phyloP scores from a whole-genome alignment of 1,140 invertebrate species.

The Calephelis virginiensis region DNA sequence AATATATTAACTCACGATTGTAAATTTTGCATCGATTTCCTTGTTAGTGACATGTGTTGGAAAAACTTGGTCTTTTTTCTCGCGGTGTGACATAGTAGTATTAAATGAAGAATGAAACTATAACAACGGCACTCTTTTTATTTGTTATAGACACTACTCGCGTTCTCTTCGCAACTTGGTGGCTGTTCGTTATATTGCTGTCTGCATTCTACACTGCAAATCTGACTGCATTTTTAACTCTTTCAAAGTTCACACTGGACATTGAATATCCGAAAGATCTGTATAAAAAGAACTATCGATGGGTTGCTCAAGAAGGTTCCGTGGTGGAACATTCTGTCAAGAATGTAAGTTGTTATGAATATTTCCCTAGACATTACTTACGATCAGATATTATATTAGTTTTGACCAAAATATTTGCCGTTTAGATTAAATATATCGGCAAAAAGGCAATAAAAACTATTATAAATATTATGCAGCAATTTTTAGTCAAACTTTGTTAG shows the following conservation, averaged over 20 bases:
- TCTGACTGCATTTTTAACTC: slow-evolving; percentile 91
- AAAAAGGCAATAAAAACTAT: too few species aligned
- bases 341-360: slow-evolving; percentile 64
- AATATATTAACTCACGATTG: too few species aligned
- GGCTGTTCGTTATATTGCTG: slow-evolving; percentile 92
- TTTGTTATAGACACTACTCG: slow-evolving; percentile 85
- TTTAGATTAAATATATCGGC: too few species aligned
- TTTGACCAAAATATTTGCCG: too few species aligned
- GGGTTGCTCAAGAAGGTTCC: slow-evolving; percentile 83
- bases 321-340: slow-evolving; percentile 82
- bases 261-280: slow-evolving; percentile 85
- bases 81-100: too few species aligned
- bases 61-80: too few species aligned
- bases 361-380: not conserved
- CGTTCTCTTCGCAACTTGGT: slow-evolving; percentile 93
- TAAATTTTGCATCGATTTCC: too few species aligned
- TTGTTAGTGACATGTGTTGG: too few species aligned
- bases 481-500: too few species aligned
- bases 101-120: too few species aligned
- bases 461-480: too few species aligned
- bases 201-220: slow-evolving; percentile 96
- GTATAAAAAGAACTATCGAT: slow-evolving; percentile 81
- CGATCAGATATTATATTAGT: too few species aligned
- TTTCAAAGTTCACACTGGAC: slow-evolving; percentile 89
- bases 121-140: not conserved